These are phyloP conservation scores for Pardalotus punctatus DNA, from an alignment of 2,113 vertebrate species.

Conservation along the genomic window DNA sequence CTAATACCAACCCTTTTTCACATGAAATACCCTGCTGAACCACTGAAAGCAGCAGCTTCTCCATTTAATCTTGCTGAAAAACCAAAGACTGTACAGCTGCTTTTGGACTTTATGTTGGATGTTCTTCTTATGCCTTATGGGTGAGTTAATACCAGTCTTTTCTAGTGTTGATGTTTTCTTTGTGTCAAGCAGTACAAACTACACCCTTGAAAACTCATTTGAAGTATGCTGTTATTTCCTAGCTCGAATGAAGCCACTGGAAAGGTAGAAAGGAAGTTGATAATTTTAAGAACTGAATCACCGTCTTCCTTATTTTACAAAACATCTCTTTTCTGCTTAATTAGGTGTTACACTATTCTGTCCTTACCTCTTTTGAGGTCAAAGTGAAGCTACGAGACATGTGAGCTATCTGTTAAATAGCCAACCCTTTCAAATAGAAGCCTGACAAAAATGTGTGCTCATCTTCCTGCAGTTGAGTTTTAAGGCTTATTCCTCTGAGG, in stretches of 20 bases:
- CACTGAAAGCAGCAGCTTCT: constrained; percentile 82
- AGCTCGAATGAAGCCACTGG: background rate
- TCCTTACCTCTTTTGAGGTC: background rate
- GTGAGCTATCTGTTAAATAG: background rate
- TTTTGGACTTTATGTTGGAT: constrained; percentile 98
- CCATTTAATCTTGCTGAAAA: constrained; percentile 94
- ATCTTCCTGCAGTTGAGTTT: background rate
- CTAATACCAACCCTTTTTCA: constrained; percentile 97
- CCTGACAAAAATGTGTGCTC: background rate
- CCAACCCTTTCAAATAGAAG: background rate
- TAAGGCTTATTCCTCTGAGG: background rate
- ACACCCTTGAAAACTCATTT: background rate
- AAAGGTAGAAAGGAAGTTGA: background rate
- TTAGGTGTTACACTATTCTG: background rate
- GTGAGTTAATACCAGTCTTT: constrained; percentile 56
- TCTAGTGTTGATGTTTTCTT: background rate
- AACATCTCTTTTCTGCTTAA: background rate
- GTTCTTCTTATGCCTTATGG: constrained; percentile 99
- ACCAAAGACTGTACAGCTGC: constrained; percentile 95
- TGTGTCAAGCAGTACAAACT: background rate
- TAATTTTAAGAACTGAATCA: background rate
- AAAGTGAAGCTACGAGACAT: background rate
- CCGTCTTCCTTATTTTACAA: background rate
- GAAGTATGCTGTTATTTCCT: background rate
- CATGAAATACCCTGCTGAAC: constrained; percentile 92